Base-by-base conservation (phyloP, 2,113 vertebrate genomes). In the Prionailurus viverrinus region DNA sequence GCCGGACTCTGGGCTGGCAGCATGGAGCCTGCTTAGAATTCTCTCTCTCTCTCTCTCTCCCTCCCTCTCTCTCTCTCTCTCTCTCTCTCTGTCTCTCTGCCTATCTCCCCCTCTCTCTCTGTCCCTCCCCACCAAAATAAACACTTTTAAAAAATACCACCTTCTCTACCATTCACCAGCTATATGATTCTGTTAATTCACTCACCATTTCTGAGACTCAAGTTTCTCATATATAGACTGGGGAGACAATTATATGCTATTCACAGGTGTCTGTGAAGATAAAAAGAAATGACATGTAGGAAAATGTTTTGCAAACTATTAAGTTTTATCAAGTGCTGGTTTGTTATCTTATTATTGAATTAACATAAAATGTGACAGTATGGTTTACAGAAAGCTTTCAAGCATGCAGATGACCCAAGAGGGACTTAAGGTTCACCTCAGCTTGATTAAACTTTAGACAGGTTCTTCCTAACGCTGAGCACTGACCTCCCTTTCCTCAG, bases 281-380 rank as follows among this genome's bases (percentile, higher is more conserved):
- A 33, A 55, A 79, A 88, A 69, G 31, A 91, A 92, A 92, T 39
- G n/a, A 2, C 23, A 23, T 23, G 33, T 25, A 33, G 45, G 41
- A 63, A 95, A 94, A 90, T 36, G 29, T 23, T 87, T 73, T 89
- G 27, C 53, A 87, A 71, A 86, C 36, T 36, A 2, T 41, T 33
- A 96, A 94, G 12, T 86, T 82, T 45, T 91, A 36, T 45, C 58
- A 48, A 51, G 10, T 19, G 41, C n/a, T 84, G 23, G 45, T 66
- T 65, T 90, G 36, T 68, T 85, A 89, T 45, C 39, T 73, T 53
- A 23, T 61, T 83, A 81, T 21, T 91, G 76, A 96, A 90, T 85
- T 90, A 63, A 92, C 9, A 48, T 88, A 18, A 79, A 88, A 91
- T 65, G 55, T 80, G 74, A 66, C 48, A 74, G 3, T 48, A 25